These are phyloP conservation scores for Venustaconcha ellipsiformis DNA, from an alignment of 1,140 invertebrate genomes.

Conservation along the genomic window DNA sequence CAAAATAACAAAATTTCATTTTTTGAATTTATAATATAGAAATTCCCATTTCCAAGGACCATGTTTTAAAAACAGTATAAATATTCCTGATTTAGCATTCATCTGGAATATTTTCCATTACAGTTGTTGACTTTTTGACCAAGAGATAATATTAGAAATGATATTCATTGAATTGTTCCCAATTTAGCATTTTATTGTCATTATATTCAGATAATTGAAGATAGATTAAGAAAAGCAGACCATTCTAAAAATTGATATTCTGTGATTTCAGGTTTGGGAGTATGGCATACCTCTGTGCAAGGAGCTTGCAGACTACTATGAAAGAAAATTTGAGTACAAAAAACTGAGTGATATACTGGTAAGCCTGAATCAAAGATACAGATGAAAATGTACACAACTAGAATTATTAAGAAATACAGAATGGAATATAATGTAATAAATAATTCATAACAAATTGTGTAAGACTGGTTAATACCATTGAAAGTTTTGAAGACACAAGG, in stretches of 20 bases:
- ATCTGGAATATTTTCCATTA: neutral
- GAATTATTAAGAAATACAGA: neutral
- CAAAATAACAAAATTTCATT: no score
- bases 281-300: slow-evolving; percentile 88
- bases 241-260: neutral
- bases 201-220: neutral
- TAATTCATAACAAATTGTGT: no score
- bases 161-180: no score
- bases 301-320: slow-evolving; percentile 60
- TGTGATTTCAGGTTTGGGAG: slow-evolving; percentile 85
- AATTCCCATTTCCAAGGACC: no score
- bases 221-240: neutral
- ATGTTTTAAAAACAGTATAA: no score
- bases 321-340: slow-evolving; percentile 56
- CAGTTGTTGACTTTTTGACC: neutral
- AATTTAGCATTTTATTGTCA: neutral
- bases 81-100: neutral
- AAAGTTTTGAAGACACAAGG: no score
- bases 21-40: no score
- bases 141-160: neutral
- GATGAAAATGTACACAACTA: neutral
- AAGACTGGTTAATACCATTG: no score
- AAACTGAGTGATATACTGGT: slow-evolving; percentile 65
- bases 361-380: slow-evolving; percentile 28
- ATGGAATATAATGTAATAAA: no score